phyloP scores from a whole-genome alignment of 2,797 vertebrate genomes.

The Poliocrania exsul region DNA sequence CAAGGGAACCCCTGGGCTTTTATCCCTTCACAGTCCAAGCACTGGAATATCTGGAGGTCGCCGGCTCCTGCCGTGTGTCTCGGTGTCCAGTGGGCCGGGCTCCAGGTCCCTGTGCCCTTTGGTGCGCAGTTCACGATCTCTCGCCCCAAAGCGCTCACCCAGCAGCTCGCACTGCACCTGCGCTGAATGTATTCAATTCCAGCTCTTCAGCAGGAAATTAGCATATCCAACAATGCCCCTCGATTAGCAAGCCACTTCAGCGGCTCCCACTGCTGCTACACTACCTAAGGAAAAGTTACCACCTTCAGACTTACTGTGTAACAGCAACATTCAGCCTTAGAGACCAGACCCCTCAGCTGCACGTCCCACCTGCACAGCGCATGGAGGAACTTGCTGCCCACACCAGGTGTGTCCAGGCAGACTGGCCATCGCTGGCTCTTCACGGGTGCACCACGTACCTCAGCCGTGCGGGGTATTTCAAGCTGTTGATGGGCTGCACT shows the following conservation, averaged over 20 bases:
- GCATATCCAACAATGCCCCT: neutral
- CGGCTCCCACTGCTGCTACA: neutral
- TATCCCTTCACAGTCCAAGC: neutral
- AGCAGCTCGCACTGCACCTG: neutral
- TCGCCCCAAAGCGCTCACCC: too few relatives aligned
- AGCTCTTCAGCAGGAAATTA: too few relatives aligned
- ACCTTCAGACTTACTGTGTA: accelerated
- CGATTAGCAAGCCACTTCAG: accelerated
- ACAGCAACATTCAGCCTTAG: neutral
- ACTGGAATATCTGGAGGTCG: accelerated
- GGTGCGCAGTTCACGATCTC: neutral
- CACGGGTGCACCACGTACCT: accelerated
- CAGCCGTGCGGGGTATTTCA: accelerated
- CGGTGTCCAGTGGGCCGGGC: neutral
- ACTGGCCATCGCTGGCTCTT: accelerated
- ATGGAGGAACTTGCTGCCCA: accelerated
- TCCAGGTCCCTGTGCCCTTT: accelerated
- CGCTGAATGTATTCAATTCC: too few relatives aligned
- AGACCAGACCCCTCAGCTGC: accelerated
- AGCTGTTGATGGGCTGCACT: accelerated
- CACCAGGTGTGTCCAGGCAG: accelerated
- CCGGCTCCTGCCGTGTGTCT: accelerated
- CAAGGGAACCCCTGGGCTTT: neutral
- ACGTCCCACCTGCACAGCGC: accelerated
- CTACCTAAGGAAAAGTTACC: neutral